Conservation (phyloP, 1,140 invertebrate species). For the Venturia canescens region DNA sequence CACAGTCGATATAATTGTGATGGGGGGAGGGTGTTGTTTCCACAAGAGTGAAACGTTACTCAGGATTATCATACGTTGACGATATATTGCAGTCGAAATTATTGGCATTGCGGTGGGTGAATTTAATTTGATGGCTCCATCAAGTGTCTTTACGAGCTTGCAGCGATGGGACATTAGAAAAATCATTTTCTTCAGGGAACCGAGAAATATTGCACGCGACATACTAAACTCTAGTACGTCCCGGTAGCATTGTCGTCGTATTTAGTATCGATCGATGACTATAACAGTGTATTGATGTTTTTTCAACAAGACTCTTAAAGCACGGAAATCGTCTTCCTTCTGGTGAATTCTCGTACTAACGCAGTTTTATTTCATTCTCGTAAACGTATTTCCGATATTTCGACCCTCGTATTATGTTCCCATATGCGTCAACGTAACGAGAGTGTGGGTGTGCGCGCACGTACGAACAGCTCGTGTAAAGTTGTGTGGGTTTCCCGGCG, state of each 20-base stretch:
- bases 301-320: neutral
- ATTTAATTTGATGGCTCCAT: neutral
- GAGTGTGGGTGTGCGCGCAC: neutral
- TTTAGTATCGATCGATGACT: neutral
- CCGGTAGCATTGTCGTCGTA: neutral
- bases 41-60: no score
- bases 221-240: neutral
- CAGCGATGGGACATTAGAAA: neutral
- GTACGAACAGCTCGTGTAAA: neutral
- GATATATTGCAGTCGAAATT: no score
- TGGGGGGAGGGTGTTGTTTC: no score
- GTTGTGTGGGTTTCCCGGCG: neutral
- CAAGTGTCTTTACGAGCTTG: neutral
- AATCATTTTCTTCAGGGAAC: neutral
- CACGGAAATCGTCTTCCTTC: neutral
- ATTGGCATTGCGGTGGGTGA: no score
- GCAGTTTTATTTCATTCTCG: neutral
- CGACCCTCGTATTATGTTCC: neutral
- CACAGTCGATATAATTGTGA: no score
- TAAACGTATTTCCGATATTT: conserved; percentile 29
- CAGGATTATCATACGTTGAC: no score
- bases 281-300: neutral
- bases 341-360: neutral
- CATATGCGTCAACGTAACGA: neutral
- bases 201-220: neutral